Evolutionary conservation across 2,797 vertebrate species (phyloP).

Genomic region (Sebastes taczanowskii): DNA sequence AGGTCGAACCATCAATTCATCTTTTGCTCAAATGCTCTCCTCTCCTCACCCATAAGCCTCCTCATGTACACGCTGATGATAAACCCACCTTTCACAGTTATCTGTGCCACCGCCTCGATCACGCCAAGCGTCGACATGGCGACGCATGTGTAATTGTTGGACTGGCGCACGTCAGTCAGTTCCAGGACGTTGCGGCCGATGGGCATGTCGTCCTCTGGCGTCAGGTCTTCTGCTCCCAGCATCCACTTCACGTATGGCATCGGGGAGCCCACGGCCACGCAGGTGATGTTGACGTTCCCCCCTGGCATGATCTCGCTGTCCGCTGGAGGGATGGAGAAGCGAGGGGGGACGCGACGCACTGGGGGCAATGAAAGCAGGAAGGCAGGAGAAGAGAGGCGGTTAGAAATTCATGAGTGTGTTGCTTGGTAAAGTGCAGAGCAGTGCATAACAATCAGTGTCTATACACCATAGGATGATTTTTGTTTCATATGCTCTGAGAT

Average conservation of each 20-base stretch:
- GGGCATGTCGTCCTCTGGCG: slow-evolving; percentile 99
- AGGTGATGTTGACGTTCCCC: slow-evolving; percentile 98
- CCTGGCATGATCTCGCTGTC: slow-evolving; percentile 99
- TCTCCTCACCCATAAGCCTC: background rate
- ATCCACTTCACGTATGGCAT: slow-evolving; percentile 99
- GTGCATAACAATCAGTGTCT: background rate
- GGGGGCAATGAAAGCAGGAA: slow-evolving; percentile 21
- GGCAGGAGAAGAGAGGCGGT: slow-evolving; percentile 16
- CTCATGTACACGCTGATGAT: background rate
- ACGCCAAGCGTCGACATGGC: slow-evolving; percentile 99
- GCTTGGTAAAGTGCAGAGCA: background rate
- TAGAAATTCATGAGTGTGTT: slow-evolving; percentile 24
- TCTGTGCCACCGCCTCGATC: slow-evolving; percentile 97
- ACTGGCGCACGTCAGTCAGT: slow-evolving; percentile 96
- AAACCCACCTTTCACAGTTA: slow-evolving; percentile 94
- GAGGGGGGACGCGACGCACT: slow-evolving; percentile 97
- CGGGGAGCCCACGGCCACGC: slow-evolving; percentile 97
- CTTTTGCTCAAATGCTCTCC: background rate
- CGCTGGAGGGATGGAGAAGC: slow-evolving; percentile 97
- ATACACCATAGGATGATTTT: background rate
- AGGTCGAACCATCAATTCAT: background rate
- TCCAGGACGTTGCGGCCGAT: slow-evolving; percentile 98
- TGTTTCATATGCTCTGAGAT: slow-evolving; percentile 21
- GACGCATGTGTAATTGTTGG: slow-evolving; percentile 98
- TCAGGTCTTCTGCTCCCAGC: slow-evolving; percentile 97